These are phyloP conservation scores for Pomatorhinus ruficollis DNA, from an alignment of 2,113 vertebrate genomes.

Conservation along the genomic window DNA sequence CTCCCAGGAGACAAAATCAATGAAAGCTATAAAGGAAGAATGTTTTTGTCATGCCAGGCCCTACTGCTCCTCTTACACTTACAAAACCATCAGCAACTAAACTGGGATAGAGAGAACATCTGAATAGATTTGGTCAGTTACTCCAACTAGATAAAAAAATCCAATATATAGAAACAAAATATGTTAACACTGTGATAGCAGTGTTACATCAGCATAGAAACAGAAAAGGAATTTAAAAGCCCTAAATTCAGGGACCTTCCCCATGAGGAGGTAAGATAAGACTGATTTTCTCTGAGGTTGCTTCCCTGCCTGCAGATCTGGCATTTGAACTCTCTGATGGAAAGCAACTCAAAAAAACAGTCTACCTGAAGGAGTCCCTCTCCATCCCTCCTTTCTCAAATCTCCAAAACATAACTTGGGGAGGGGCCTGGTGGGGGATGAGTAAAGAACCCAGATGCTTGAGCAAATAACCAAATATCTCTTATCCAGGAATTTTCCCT, in stretches of 20 bases:
- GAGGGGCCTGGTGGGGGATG: background rate
- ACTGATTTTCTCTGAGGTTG: background rate
- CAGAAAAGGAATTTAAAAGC: background rate
- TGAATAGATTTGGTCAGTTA: background rate
- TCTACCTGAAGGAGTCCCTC: background rate
- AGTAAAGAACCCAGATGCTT: background rate
- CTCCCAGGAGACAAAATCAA: background rate
- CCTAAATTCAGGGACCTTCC: background rate
- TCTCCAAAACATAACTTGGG: background rate
- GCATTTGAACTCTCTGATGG: background rate
- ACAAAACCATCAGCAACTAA: background rate
- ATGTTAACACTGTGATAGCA: fast-evolving
- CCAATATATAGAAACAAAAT: background rate
- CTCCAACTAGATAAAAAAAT: background rate
- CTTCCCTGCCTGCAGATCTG: background rate
- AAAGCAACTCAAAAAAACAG: background rate
- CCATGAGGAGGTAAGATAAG: background rate
- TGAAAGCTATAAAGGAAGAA: slow-evolving; percentile 10
- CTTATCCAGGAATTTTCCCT: background rate
- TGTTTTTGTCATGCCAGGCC: background rate
- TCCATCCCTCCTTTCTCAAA: background rate
- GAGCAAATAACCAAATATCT: background rate
- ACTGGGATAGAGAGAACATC: background rate
- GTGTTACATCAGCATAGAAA: background rate
- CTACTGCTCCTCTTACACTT: background rate